Base-by-base conservation (phyloP, 1,140 invertebrate species). In the Leptinotarsa defecta region DNA sequence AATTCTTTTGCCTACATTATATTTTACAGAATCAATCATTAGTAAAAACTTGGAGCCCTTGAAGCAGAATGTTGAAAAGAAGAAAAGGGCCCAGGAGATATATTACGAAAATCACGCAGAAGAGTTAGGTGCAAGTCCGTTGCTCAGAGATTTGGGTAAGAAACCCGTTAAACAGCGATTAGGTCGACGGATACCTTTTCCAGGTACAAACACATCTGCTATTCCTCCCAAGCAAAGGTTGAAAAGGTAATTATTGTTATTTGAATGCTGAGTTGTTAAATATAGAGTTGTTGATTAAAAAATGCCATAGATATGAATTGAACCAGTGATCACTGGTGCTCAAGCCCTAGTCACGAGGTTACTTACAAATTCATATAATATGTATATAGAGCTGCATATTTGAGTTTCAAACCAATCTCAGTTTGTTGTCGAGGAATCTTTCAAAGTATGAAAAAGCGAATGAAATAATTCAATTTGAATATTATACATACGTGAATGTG, bases 91-190 rank as follows among this genome's bases (percentile, higher is more conserved):
- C 0, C 71, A 73, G 34, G 27, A 73, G 27, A 19, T 19, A 13
- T 73, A 73, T 48, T 73, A 73, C 34, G n/a, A 73, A 48, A 73
- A 73, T n/a, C n/a, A 20, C 48, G 13, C n/a, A 15, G 19, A 65
- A n/a, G 5, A 34, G 17, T n/a, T 20, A 13, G 61, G 34, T 15
- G 61, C 52, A 3, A 73, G 71, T 49, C 63, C 71, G 0, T 13
- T 73, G 20, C 34, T 20, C 13, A 48, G 43, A n/a, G 62, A 73
- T 20, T 62, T 20, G 22, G 17, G 22, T 62, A 73, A 48, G 20
- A n/a, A 24, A 64, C 71, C 71, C 3, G 61, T 73, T 64, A 27
- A 73, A 48, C 71, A 65, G 13, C 27, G 71, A n/a, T 19, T 73
- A 20, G 71, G 71, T 48, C 52, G 62, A 17, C 57, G 34, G 48